phyloP scores from a whole-genome alignment of 2,797 vertebrate species.

The Cygnus olor region DNA sequence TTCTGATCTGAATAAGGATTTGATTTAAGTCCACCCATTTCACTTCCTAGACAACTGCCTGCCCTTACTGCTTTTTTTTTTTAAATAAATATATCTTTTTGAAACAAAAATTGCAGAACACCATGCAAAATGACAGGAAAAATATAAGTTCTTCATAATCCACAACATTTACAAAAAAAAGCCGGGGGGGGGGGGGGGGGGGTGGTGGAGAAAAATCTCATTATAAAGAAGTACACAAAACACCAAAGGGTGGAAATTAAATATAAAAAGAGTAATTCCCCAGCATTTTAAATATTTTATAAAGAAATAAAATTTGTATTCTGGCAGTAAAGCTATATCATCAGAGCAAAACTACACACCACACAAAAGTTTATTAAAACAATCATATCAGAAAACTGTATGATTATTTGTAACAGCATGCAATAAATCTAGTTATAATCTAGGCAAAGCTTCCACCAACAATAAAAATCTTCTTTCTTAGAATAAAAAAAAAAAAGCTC shows the following conservation, averaged over 20 bases:
- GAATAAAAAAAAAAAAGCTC: neutral
- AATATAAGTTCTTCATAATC: neutral
- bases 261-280: constrained; percentile 28
- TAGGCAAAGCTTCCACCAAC: neutral
- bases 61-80: neutral
- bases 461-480: constrained; percentile 1
- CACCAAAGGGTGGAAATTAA: neutral
- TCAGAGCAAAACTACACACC: constrained; percentile 1
- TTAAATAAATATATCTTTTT: neutral
- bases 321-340: neutral
- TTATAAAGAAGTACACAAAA: neutral
- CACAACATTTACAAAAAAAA: neutral
- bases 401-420: constrained; percentile 25
- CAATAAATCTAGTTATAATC: neutral
- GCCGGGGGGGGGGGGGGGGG: too few species aligned
- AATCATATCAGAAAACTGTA: neutral
- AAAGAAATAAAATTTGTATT: constrained; percentile 44
- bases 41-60: neutral
- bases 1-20: neutral
- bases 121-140: neutral
- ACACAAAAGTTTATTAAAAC: neutral
- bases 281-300: constrained; percentile 58
- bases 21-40: neutral
- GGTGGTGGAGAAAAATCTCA: neutral
- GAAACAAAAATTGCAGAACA: neutral